Conservation (phyloP, 2,113 vertebrate genomes). For the Nipponia nippon region DNA sequence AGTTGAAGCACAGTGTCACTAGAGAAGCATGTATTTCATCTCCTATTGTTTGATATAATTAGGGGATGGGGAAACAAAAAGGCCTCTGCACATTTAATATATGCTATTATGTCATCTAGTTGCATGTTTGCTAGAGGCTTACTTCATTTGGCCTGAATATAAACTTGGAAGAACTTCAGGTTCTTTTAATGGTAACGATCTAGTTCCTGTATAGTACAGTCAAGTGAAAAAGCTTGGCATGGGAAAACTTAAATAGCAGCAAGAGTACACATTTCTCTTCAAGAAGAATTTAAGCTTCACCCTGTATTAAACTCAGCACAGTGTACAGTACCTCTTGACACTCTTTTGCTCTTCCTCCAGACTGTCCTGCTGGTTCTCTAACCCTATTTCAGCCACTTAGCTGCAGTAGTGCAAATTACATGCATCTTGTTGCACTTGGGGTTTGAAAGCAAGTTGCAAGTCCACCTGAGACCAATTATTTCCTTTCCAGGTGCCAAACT, state of each 20-base stretch:
- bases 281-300: neutral
- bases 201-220: constrained; percentile 44
- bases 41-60: constrained; percentile 12
- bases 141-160: constrained; percentile 48
- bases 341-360: neutral
- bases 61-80: constrained; percentile 16
- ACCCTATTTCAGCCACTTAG: neutral
- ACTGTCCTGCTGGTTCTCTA: neutral
- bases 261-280: neutral
- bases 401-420: neutral
- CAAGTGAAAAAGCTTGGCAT: constrained; percentile 12
- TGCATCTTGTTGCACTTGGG: neutral
- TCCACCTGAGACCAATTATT: neutral
- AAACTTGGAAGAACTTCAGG: constrained; percentile 60
- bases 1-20: neutral
- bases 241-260: neutral
- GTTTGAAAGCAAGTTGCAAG: neutral
- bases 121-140: constrained; percentile 35
- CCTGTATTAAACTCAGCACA: neutral
- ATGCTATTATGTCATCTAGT: constrained; percentile 38
- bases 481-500: neutral
- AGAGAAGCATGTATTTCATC: neutral
- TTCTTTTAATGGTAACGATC: constrained; percentile 50
- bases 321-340: neutral
- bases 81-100: neutral